phyloP scores from a whole-genome alignment of 2,797 vertebrate genomes.

The Leontocebus nigricollis region DNA sequence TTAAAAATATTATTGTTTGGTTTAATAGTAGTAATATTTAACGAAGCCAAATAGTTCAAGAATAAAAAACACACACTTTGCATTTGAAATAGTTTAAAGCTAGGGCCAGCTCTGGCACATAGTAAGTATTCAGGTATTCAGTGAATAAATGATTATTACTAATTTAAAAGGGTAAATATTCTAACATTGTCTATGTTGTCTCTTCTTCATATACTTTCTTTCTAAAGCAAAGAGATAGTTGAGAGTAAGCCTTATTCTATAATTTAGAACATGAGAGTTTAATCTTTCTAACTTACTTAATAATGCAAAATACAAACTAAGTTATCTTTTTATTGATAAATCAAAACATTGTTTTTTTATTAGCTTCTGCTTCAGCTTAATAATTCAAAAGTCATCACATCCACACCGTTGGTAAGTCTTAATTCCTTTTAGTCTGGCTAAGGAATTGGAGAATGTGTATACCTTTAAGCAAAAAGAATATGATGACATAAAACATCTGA shows the following conservation, averaged over 20 bases:
- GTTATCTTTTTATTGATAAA: slow-evolving; percentile 57
- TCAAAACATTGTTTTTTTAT: slow-evolving; percentile 52
- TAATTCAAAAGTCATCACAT: slow-evolving; percentile 40
- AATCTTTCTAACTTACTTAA: slow-evolving; percentile 69
- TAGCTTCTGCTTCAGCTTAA: slow-evolving; percentile 35
- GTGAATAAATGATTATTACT: slow-evolving; percentile 16
- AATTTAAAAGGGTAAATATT: slow-evolving; percentile 32
- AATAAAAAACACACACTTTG: not conserved
- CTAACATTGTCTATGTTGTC: slow-evolving; percentile 7
- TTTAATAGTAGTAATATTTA: not conserved
- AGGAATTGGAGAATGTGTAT: not conserved
- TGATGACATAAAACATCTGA: not conserved
- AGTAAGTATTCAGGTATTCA: slow-evolving; percentile 16
- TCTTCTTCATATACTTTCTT: not conserved
- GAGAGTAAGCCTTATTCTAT: slow-evolving; percentile 53
- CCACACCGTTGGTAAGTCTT: not conserved
- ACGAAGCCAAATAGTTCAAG: not conserved
- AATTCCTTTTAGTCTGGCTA: slow-evolving; percentile 14
- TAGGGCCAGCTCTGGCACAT: not conserved
- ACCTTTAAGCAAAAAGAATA: not conserved
- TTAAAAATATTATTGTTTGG: not conserved
- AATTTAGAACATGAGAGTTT: slow-evolving; percentile 54
- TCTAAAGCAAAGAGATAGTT: slow-evolving; percentile 27
- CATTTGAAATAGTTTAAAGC: not conserved
- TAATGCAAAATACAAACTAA: slow-evolving; percentile 48